Conservation (phyloP, 2,797 vertebrate species). For the Melanotaenia trifasciata region DNA sequence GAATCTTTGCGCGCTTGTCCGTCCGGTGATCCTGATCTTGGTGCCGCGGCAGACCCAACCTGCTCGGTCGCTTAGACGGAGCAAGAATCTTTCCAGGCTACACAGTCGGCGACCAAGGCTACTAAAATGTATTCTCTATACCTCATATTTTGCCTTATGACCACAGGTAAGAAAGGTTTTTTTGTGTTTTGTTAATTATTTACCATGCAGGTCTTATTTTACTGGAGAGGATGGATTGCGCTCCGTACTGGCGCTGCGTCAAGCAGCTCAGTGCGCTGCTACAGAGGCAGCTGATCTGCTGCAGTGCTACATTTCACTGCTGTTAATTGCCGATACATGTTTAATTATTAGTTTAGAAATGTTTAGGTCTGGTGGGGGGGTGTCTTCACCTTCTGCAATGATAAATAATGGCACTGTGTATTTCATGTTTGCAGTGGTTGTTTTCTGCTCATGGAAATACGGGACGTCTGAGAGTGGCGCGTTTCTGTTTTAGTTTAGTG, state of each 20-base stretch:
- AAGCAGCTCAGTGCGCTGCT: conserved; percentile 61
- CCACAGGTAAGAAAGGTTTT: conserved; percentile 77
- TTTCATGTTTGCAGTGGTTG: conserved; percentile 16
- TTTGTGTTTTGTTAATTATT: conserved; percentile 3
- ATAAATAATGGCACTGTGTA: conserved; percentile 44
- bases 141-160: conserved; percentile 81
- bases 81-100: conserved; percentile 49
- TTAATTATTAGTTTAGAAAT: conserved; percentile 47
- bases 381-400: background rate
- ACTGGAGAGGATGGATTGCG: conserved; percentile 40
- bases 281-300: conserved; percentile 44
- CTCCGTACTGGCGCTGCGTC: conserved; percentile 74
- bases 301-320: conserved; percentile 67
- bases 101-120: conserved; percentile 42
- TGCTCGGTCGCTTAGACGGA: conserved; percentile 58
- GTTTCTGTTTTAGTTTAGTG: conserved; percentile 5
- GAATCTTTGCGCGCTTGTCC: conserved; percentile 35
- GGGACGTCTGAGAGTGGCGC: conserved; percentile 12
- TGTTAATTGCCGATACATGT: conserved; percentile 52
- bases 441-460: conserved; percentile 5
- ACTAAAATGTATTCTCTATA: conserved; percentile 76
- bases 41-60: conserved; percentile 60
- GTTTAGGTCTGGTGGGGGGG: conserved; percentile 1
- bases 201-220: conserved; percentile 11
- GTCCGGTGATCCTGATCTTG: conserved; percentile 48